These are phyloP conservation scores for Mesorhabditis spiculigera DNA, from an alignment of 2,888 invertebrate genomes.

Conservation along the genomic window DNA sequence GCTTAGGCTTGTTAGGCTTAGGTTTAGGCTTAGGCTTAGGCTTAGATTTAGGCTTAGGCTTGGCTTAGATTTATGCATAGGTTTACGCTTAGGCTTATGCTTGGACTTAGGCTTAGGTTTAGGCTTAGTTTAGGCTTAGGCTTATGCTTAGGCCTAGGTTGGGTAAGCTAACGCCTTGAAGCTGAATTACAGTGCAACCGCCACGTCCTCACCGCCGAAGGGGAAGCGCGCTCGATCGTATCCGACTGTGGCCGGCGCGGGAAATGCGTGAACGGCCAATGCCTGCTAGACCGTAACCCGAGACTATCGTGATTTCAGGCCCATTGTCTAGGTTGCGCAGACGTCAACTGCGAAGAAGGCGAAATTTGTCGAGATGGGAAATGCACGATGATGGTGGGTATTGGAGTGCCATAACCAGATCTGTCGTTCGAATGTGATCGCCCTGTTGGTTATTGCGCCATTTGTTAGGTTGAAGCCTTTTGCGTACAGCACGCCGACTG, in stretches of 20 bases:
- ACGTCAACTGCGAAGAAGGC: constrained; percentile 41
- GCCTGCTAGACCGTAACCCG: constrained; percentile 40
- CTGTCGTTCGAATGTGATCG: too few species aligned
- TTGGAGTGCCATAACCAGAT: too few species aligned
- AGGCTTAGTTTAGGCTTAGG: background rate
- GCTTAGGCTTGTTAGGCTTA: background rate
- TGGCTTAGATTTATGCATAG: background rate
- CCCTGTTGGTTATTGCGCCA: too few species aligned
- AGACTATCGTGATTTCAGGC: background rate
- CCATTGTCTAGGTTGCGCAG: constrained; percentile 36
- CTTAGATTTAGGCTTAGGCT: background rate
- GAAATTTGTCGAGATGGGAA: constrained; percentile 46
- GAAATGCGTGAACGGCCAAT: constrained; percentile 50
- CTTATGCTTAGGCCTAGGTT: background rate
- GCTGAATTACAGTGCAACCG: constrained; percentile 10
- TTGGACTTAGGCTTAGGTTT: background rate
- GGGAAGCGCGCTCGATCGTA: constrained; percentile 37
- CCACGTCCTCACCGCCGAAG: constrained; percentile 40
- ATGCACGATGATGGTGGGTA: constrained; percentile 32
- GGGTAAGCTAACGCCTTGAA: background rate
- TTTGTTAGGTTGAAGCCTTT: constrained; percentile 22
- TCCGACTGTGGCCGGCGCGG: constrained; percentile 47
- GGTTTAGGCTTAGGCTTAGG: background rate
- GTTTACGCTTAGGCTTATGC: background rate
- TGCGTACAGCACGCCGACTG: constrained; percentile 52